Evolutionary conservation across 2,888 invertebrate genomes (phyloP), one percentile per base, ranked within the genome.

Genomic region (Hydraecia micacea): DNA sequence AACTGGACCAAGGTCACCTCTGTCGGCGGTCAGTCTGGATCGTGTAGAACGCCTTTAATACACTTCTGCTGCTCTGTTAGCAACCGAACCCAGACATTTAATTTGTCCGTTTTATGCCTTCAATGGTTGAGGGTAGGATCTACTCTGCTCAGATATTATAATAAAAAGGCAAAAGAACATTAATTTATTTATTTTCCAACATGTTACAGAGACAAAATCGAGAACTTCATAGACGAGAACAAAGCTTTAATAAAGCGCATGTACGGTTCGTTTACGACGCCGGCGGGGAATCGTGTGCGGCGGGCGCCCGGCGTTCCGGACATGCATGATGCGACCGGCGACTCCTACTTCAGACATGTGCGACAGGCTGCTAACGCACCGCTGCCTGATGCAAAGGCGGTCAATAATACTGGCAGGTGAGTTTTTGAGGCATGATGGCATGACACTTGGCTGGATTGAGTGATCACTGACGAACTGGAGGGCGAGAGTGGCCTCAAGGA

Each of bases 221-320:
- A 99, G 94, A 97, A 97, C 85, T 99, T 99, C 96, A 99, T 99
- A 91, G 99, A 99, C 92, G 99, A 99, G 94, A 99, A 99, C 94
- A 99, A 99, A 95, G 99, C 99, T 76, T 94, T 99, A 87, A 99
- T 99, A 97, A 98, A 98, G 92, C 97, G 99, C 81, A 99, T 99
- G 99, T 99, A 99, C 93, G 99, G 99, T 0, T 98, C 99, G 89
- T 99, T 99, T 92, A 96, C 97, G 15, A 97, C 97, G 60, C 97
- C 97, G 13, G 94, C 94, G 6, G 95, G 96, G 72, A 93, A 93
- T 86, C 90, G 97, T 28, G 95, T 96, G 80, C 92, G 96, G 65
- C 90, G 97, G 32, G 94, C 97, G 15, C 96, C 97, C 0, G 96
- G 96, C 2, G 97, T 97, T 0, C 98, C 98, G 0, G 97, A 98